These are phyloP conservation scores for Ptilonorhynchus violaceus DNA, from an alignment of 2,113 vertebrate species.

Conservation along the genomic window DNA sequence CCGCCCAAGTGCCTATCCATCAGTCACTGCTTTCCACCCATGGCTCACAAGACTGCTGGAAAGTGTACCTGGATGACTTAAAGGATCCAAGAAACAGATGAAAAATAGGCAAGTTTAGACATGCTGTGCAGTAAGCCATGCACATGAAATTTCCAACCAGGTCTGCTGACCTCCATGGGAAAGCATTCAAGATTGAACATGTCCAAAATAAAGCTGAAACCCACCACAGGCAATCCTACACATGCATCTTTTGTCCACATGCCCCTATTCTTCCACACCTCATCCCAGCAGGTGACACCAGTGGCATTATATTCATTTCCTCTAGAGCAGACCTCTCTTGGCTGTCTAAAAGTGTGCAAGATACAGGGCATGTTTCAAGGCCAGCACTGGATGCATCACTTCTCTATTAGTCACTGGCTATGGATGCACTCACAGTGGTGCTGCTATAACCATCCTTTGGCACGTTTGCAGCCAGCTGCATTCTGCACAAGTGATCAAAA, in stretches of 20 bases:
- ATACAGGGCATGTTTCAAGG: not conserved
- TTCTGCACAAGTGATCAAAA: not conserved
- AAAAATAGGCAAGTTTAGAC: not conserved
- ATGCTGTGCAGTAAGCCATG: not conserved
- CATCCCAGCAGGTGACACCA: not conserved
- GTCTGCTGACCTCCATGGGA: not conserved
- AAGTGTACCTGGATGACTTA: not conserved
- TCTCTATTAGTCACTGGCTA: not conserved
- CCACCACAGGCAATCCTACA: not conserved
- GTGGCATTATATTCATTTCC: not conserved
- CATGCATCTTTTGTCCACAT: rapidly evolving
- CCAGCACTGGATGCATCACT: not conserved
- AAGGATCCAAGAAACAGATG: not conserved
- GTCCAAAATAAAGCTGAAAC: not conserved
- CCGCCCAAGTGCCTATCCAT: not conserved
- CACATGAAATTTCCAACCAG: not conserved
- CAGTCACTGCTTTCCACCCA: not conserved
- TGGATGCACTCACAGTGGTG: not conserved
- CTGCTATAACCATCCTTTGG: not conserved
- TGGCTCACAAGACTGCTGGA: not conserved
- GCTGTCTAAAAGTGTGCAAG: not conserved
- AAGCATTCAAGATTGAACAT: not conserved
- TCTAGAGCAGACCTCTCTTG: not conserved
- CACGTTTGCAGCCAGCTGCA: not conserved
- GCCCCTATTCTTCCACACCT: not conserved